phyloP scores from a whole-genome alignment of 2,113 vertebrate genomes.

The Myrmophylax atrothorax region DNA sequence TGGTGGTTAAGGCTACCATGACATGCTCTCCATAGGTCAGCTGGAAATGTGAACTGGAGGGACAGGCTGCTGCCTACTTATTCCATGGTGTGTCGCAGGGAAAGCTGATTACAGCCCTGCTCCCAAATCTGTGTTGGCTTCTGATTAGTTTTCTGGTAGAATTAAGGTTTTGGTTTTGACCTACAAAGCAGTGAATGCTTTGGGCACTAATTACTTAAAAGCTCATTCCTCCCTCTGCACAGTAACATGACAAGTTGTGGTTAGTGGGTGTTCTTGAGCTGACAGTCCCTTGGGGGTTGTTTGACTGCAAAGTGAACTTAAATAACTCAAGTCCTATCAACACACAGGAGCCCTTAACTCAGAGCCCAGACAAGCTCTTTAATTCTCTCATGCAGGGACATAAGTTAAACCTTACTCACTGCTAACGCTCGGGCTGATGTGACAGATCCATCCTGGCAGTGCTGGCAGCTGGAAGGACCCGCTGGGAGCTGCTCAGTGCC shows the following conservation, averaged over 20 bases:
- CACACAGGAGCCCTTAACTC: conserved; percentile 24
- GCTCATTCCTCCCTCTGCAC: neutral
- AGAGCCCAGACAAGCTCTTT: conserved; percentile 16
- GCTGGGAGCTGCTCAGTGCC: neutral
- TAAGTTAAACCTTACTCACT: neutral
- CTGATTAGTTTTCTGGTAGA: conserved; percentile 51
- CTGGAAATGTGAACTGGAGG: neutral
- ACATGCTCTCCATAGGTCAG: neutral
- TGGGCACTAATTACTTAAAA: conserved; percentile 67
- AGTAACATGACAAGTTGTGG: conserved; percentile 31
- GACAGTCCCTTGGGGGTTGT: conserved; percentile 46
- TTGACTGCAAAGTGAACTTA: conserved; percentile 41
- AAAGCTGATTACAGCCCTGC: neutral
- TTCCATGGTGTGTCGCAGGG: conserved; percentile 17
- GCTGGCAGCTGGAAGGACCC: fast-evolving
- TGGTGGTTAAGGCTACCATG: neutral
- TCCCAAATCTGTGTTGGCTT: conserved; percentile 16
- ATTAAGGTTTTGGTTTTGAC: conserved; percentile 60
- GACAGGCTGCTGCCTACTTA: neutral
- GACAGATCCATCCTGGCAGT: neutral
- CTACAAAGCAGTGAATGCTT: conserved; percentile 57
- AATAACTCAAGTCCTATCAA: conserved; percentile 56
- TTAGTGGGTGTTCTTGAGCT: conserved; percentile 46
- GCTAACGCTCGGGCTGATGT: neutral
- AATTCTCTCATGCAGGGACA: conserved; percentile 17